Base-by-base conservation (phyloP, 2,113 vertebrate genomes). In the Herpetotheres cachinnans region DNA sequence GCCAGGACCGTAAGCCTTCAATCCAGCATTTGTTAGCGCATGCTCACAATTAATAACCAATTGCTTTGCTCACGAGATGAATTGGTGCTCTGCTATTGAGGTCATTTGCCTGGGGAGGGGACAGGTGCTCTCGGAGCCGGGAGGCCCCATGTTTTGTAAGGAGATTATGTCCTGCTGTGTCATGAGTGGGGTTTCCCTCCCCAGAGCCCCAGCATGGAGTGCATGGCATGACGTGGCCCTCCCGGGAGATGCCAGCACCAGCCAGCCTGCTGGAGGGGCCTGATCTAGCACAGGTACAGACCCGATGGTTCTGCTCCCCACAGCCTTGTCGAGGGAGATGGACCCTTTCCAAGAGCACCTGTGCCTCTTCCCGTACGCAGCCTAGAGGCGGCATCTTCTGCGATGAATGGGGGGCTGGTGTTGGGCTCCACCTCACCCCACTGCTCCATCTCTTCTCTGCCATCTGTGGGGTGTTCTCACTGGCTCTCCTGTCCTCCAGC, bases 1-100 rank as follows among this genome's bases (percentile, higher is more conserved):
- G 44, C 20, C 20, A 11, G 25, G 38, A 42, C 29, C 1, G 0
- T 32, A 13, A 65, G 50, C 58, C 44, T 71, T 70, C 50, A 25
- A 6, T 30, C 27, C 42, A 63, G 42, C 15, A 1, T 63, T 82
- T 2, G 2, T 58, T 78, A 65, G 19, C 3, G 0, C 2, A 1
- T 46, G 50, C 44, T 79, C 0, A 0, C 40, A 34, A 30, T 82
- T 58, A 58, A 16, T 52, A 82, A 40, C 20, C 2, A 0, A 25
- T 59, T 42, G 58, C 52, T 24, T 66, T 1, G 2, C 59, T 80
- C 47, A 38, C 0, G 2, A 47, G 46, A 27, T 72, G 38, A 47
- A 32, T 40, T 78, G 1, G 1, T 1, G 4, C 58, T 65, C 56
- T 2, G 16, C 24, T 50, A 2, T 32, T 63, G 55, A 61, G 29